Evolutionary conservation across 1,140 invertebrate genomes (phyloP).

Genomic region (Microvelia longipes): DNA sequence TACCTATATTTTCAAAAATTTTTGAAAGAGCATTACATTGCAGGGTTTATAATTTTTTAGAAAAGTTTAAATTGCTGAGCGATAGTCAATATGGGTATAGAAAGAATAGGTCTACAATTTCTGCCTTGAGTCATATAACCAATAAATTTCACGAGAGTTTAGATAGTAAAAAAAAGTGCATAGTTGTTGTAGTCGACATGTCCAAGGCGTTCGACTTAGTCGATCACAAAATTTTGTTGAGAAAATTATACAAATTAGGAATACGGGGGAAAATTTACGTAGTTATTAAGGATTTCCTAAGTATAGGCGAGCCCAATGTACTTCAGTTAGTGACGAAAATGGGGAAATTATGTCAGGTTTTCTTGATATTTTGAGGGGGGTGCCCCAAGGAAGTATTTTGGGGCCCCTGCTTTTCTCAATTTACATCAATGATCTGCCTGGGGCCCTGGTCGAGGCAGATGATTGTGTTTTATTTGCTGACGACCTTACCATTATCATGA

Average conservation of each 20-base stretch:
- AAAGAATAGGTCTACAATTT: not conserved
- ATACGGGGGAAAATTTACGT: not conserved
- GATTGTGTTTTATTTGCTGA: not conserved
- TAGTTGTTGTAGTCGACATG: not conserved
- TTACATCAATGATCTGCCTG: not conserved
- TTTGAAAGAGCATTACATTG: not conserved
- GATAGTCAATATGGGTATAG: not conserved
- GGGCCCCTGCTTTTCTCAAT: not conserved
- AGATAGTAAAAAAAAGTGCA: not conserved
- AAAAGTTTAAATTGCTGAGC: not conserved
- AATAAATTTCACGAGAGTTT: not conserved
- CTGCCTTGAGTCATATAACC: not conserved
- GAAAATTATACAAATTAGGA: not conserved
- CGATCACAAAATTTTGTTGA: not conserved
- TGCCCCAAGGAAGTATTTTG: not conserved
- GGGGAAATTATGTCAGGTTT: not conserved
- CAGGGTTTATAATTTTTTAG: not conserved
- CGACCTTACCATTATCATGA: not conserved
- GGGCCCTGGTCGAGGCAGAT: not conserved
- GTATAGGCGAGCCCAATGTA: not conserved
- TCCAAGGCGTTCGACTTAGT: not conserved
- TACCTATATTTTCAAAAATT: not conserved
- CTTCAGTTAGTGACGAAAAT: not conserved
- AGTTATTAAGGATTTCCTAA: not conserved
- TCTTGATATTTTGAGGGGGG: not conserved